Conservation (phyloP, 1,140 invertebrate species). For the Zaprionus ghesquierei region DNA sequence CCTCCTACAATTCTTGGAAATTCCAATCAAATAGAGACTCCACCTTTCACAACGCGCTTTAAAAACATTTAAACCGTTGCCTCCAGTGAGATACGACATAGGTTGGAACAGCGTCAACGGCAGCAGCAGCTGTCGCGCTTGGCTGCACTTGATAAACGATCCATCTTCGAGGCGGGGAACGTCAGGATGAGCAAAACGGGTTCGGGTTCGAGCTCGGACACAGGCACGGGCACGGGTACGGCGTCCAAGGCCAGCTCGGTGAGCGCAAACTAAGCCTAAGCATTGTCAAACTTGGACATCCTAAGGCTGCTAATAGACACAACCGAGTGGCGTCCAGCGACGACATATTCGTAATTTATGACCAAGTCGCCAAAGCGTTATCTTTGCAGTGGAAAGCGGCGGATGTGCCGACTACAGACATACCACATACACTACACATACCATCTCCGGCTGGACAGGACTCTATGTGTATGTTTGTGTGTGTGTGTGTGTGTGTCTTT, state of each 20-base stretch:
- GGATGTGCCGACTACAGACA: slow-evolving; percentile 16
- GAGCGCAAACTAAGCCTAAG: slow-evolving; percentile 47
- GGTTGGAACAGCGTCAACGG: neutral
- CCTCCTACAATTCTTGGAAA: neutral
- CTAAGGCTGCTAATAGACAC: slow-evolving; percentile 67
- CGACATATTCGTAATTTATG: slow-evolving; percentile 75
- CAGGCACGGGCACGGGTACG: too few species aligned
- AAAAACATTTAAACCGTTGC: slow-evolving; percentile 18
- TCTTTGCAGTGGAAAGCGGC: slow-evolving; percentile 41
- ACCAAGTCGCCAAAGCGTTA: slow-evolving; percentile 58
- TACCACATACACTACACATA: slow-evolving; percentile 2
- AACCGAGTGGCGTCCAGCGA: slow-evolving; percentile 54
- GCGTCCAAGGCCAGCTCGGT: slow-evolving; percentile 15
- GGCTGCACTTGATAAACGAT: slow-evolving; percentile 48
- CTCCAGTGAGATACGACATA: neutral
- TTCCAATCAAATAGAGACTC: neutral
- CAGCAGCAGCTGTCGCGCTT: slow-evolving; percentile 41
- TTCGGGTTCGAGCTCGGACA: too few species aligned
- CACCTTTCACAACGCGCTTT: slow-evolving; percentile 6
- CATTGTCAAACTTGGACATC: slow-evolving; percentile 60
- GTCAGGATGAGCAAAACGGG: slow-evolving; percentile 7
- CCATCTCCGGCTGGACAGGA: neutral
- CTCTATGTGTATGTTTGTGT: slow-evolving; percentile 2
- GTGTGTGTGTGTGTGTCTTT: slow-evolving; percentile 8
- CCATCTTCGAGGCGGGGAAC: neutral